Conservation (phyloP, 2,888 invertebrate genomes). For the Microplitis deprimator region DNA sequence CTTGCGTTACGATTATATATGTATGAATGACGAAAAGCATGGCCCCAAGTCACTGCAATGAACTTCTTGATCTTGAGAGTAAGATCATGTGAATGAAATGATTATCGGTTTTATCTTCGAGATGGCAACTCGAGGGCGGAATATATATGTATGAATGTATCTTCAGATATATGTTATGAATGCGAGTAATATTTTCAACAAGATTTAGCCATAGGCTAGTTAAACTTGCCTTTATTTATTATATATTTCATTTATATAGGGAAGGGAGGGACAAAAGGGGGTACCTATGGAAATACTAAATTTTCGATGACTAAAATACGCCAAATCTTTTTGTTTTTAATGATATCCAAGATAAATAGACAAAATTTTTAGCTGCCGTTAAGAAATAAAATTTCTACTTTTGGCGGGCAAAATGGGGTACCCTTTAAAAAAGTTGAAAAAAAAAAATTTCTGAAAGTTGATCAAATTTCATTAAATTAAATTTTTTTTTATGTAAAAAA, state of each 20-base stretch:
- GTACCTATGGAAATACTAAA: too few species aligned
- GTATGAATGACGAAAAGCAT: conserved; percentile 43
- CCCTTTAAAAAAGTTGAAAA: too few species aligned
- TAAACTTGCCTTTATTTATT: background rate
- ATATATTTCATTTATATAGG: background rate
- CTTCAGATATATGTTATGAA: background rate
- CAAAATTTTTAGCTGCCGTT: too few species aligned
- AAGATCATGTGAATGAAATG: conserved; percentile 26
- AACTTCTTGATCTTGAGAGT: conserved; percentile 31
- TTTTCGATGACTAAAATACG: too few species aligned
- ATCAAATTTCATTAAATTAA: too few species aligned
- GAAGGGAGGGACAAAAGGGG: too few species aligned
- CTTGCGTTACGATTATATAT: conserved; percentile 7
- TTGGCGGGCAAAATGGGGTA: too few species aligned
- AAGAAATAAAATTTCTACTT: too few species aligned
- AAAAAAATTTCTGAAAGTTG: too few species aligned
- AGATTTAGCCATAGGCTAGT: background rate
- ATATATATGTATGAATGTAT: background rate
- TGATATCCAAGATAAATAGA: too few species aligned
- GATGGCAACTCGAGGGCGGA: conserved; percentile 27
- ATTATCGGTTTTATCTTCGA: conserved; percentile 38
- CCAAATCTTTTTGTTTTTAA: too few species aligned
- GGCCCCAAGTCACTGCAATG: conserved; percentile 34
- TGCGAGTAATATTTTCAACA: conserved; percentile 2
- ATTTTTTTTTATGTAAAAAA: too few species aligned